Evolutionary conservation across 2,888 invertebrate genomes (phyloP).

Genomic region (Luffia ferchaultella): DNA sequence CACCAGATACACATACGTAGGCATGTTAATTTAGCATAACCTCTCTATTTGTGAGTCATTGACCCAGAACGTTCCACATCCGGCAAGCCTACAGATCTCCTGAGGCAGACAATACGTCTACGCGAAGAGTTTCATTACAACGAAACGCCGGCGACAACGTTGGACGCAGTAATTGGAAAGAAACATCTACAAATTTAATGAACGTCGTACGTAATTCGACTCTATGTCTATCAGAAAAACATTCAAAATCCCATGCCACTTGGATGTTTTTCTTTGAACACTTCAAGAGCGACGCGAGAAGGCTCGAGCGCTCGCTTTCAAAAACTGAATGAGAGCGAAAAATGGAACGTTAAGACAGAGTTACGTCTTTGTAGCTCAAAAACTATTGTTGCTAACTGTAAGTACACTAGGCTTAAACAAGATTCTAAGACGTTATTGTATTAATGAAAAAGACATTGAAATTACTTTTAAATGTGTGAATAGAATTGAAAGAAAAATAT

Average conservation of each 20-base stretch:
- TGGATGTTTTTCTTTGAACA: background rate
- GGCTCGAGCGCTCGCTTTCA: slow-evolving; percentile 28
- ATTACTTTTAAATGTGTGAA: background rate
- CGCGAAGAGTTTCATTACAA: slow-evolving; percentile 30
- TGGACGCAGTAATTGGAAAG: slow-evolving; percentile 28
- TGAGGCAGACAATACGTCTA: slow-evolving; percentile 21
- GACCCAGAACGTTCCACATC: too few species aligned
- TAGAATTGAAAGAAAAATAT: background rate
- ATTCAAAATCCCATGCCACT: background rate
- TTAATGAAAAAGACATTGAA: too few species aligned
- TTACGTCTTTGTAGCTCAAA: background rate
- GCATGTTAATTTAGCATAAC: too few species aligned
- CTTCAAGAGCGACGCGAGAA: background rate
- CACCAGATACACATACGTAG: too few species aligned
- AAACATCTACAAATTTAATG: slow-evolving; percentile 11
- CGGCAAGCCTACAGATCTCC: slow-evolving; percentile 4
- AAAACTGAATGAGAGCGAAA: slow-evolving; percentile 35
- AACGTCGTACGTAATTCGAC: background rate
- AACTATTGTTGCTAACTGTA: background rate
- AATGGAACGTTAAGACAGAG: slow-evolving; percentile 22
- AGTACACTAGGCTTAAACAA: background rate
- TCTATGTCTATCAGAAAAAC: background rate
- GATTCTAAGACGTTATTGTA: too few species aligned
- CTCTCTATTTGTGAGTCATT: too few species aligned
- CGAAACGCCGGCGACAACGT: slow-evolving; percentile 23